These are phyloP conservation scores for Tapirus terrestris DNA, from an alignment of 2,113 vertebrate species.

Conservation along the genomic window DNA sequence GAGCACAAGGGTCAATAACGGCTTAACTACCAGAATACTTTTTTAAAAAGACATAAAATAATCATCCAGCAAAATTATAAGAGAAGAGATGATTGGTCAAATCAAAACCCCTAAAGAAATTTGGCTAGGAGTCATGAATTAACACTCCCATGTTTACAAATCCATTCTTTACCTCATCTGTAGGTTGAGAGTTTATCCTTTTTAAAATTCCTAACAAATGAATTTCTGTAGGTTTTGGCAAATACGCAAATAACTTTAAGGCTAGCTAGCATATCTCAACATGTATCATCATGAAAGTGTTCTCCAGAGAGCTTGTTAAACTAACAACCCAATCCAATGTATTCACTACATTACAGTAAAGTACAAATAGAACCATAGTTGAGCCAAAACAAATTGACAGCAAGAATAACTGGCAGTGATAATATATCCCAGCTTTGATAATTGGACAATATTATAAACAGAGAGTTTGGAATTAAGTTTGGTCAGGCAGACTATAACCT, in stretches of 20 bases:
- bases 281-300: slow-evolving; percentile 70
- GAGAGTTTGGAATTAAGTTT: slow-evolving; percentile 81
- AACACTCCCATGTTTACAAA: background rate
- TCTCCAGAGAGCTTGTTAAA: slow-evolving; percentile 87
- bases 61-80: slow-evolving; percentile 35
- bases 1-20: background rate
- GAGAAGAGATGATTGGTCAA: background rate
- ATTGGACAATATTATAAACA: slow-evolving; percentile 77
- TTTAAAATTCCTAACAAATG: slow-evolving; percentile 34
- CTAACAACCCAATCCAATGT: slow-evolving; percentile 78
- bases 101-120: slow-evolving; percentile 44
- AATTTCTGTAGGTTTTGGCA: slow-evolving; percentile 70
- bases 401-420: slow-evolving; percentile 70
- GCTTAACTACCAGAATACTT: background rate
- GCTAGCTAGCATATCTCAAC: slow-evolving; percentile 68
- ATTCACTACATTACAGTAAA: slow-evolving; percentile 72
- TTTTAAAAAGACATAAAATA: slow-evolving; percentile 21
- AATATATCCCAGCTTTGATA: slow-evolving; percentile 81
- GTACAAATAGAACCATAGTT: slow-evolving; percentile 67
- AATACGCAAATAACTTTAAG: slow-evolving; percentile 72
- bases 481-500: slow-evolving; percentile 61
- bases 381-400: slow-evolving; percentile 78
- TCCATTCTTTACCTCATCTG: slow-evolving; percentile 2
- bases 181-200: slow-evolving; percentile 40
- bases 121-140: slow-evolving; percentile 6